Percentiles rank a stretch among this genome's conserved stretches.
phyloP scores from a whole-genome alignment of 2,888 invertebrate genomes.

The Epicampocera succincta region DNA sequence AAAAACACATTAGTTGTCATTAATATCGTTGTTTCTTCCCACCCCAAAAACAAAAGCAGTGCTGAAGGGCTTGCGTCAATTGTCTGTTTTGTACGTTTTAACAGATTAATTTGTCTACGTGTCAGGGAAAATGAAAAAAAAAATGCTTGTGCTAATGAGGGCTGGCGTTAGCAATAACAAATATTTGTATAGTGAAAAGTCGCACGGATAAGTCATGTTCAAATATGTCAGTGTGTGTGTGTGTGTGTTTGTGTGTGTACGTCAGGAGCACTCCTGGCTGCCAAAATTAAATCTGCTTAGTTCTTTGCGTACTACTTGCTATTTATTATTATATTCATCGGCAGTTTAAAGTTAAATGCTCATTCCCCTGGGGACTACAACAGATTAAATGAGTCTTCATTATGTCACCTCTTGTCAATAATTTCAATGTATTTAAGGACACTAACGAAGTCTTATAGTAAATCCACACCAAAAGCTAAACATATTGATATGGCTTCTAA shows the following conservation, averaged over 20 bases:
- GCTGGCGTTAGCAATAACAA: neutral
- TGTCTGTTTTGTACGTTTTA: constrained; percentile 7
- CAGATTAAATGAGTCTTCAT: constrained; percentile 37
- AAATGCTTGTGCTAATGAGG: neutral
- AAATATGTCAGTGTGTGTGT: neutral
- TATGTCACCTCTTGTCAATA: constrained; percentile 32
- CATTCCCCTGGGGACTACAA: constrained; percentile 1
- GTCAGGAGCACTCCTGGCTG: too few species aligned
- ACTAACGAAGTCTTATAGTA: constrained; percentile 3
- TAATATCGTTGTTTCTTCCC: too few species aligned
- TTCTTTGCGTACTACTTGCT: too few species aligned
- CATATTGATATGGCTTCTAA: neutral
- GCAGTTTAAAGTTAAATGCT: neutral
- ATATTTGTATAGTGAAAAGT: constrained; percentile 35
- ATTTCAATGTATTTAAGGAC: neutral
- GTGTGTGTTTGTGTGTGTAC: neutral
- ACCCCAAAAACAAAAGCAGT: too few species aligned
- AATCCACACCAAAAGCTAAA: too few species aligned
- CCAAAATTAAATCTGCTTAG: too few species aligned
- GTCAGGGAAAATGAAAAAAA: neutral
- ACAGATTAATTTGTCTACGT: neutral
- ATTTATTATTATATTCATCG: neutral
- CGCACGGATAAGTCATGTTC: neutral
- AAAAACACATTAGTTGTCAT: too few species aligned
- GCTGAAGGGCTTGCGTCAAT: neutral